A percentile compares a stretch with the other conserved stretches of the same genome.
Evolutionary conservation across 1,140 invertebrate species (phyloP).

Genomic region (Sycophila sp.): DNA sequence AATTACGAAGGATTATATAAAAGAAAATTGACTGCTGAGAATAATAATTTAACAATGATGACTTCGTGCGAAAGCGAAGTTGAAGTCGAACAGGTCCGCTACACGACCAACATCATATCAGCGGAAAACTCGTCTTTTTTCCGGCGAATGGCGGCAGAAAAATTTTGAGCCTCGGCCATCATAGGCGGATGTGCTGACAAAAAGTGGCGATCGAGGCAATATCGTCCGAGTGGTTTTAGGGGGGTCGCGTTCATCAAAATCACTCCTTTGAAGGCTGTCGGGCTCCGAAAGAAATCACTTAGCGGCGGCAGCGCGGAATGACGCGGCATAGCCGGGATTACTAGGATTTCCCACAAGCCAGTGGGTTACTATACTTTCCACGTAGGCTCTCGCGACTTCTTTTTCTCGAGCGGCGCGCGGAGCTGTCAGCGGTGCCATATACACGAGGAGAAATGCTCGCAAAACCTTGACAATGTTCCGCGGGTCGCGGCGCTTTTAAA

Average conservation of each 20-base stretch:
- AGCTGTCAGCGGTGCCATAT: conserved; percentile 21
- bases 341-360: conserved; percentile 37
- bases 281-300: conserved; percentile 34
- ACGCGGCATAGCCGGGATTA: conserved; percentile 29
- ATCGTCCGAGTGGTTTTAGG: neutral
- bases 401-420: neutral
- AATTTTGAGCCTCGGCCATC: no score
- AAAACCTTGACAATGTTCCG: conserved; percentile 24
- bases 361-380: conserved; percentile 39
- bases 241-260: conserved; percentile 32
- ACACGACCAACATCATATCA: no score
- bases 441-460: conserved; percentile 26
- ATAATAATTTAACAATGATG: no score
- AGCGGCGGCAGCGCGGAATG: conserved; percentile 4
- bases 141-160: no score
- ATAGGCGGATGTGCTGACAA: no score
- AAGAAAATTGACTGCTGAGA: no score
- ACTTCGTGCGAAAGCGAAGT: no score
- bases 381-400: neutral
- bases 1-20: no score
- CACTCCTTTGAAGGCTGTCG: conserved; percentile 7
- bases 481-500: no score
- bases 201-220: neutral
- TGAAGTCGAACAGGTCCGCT: no score
- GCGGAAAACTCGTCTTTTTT: no score